These are phyloP conservation scores for Dufourea novaeangliae DNA, from an alignment of 1,140 invertebrate genomes.

Conservation along the genomic window DNA sequence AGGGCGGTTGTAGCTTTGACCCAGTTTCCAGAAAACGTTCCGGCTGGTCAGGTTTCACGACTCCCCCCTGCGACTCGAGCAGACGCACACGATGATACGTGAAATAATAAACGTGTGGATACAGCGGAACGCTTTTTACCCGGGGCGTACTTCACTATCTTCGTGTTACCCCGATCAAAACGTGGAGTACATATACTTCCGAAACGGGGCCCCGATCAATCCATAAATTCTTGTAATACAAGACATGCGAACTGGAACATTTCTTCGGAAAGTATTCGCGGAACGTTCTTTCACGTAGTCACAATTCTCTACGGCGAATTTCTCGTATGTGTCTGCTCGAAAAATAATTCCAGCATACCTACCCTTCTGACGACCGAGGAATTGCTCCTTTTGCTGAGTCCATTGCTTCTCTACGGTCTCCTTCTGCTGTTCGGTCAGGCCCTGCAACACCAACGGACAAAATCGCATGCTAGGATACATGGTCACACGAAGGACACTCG, in stretches of 20 bases:
- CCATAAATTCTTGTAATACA: not conserved
- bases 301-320: not conserved
- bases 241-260: not conserved
- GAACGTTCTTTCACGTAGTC: not conserved
- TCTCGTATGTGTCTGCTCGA: conserved; percentile 21
- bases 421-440: conserved; percentile 91
- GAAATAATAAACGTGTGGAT: conserved; percentile 18
- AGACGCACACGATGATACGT: conserved; percentile 5
- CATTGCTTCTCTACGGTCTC: conserved; percentile 92
- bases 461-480: conserved; percentile 77
- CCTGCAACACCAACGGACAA: conserved; percentile 83
- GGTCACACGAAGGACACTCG: conserved; percentile 64
- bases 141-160: not conserved
- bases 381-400: conserved; percentile 92
- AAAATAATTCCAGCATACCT: conserved; percentile 79
- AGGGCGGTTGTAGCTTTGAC: conserved; percentile 9
- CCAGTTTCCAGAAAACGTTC: conserved; percentile 20
- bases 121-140: not conserved
- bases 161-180: not conserved
- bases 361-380: conserved; percentile 94
- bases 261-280: not conserved
- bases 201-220: not conserved
- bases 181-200: not conserved
- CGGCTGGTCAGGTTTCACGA: conserved; percentile 9
- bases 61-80: conserved; percentile 17